Evolutionary conservation across 2,888 invertebrate genomes (phyloP).

Genomic region (Eledone cirrhosa): DNA sequence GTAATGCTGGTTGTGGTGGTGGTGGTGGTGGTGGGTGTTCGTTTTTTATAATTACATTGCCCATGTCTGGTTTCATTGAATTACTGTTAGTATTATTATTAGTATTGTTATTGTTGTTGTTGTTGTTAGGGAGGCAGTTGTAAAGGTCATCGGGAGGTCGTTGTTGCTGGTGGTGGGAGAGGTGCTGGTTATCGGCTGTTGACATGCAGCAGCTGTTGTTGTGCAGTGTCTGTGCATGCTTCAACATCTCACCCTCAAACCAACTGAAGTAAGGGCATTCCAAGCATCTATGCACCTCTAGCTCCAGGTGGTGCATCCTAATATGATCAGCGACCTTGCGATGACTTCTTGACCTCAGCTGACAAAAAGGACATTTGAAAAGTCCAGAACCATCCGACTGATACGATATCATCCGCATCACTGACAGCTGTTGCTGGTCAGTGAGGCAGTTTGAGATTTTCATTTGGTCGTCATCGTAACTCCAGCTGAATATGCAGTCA

Average conservation of each 20-base stretch:
- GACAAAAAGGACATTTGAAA: slow-evolving; percentile 19
- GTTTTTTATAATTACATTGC: neutral
- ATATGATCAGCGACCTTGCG: neutral
- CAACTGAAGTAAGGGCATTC: neutral
- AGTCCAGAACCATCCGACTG: neutral
- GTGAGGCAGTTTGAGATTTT: neutral
- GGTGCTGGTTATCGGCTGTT: neutral
- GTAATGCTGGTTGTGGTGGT: too few species aligned
- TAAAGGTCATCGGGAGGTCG: too few species aligned
- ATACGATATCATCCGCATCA: neutral
- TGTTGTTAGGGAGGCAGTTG: too few species aligned
- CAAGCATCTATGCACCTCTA: neutral
- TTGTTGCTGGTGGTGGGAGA: too few species aligned
- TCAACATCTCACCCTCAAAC: neutral
- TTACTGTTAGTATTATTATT: too few species aligned
- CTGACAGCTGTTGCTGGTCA: neutral
- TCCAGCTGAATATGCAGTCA: neutral
- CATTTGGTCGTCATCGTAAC: neutral
- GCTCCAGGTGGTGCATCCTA: slow-evolving; percentile 9
- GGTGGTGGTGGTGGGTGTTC: neutral
- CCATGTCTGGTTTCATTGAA: too few species aligned
- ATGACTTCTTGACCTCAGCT: slow-evolving; percentile 2
- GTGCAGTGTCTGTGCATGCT: too few species aligned
- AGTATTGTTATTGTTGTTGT: too few species aligned
- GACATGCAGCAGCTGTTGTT: neutral